Evolutionary conservation across 2,113 vertebrate genomes (phyloP).

Genomic region (Turnix velox): DNA sequence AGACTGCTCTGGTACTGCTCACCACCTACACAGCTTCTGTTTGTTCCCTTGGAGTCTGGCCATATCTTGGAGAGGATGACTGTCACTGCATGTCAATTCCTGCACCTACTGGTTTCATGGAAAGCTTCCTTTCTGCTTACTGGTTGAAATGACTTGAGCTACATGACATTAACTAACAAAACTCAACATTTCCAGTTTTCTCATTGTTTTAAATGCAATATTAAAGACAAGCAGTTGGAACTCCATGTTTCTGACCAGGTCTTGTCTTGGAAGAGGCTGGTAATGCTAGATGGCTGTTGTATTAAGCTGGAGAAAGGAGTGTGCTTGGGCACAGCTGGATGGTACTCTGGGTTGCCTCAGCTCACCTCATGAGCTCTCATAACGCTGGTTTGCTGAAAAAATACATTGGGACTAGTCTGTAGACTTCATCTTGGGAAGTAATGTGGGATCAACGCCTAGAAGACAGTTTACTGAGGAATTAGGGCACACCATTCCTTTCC

Average conservation of each 20-base stretch:
- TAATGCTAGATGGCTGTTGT: not conserved
- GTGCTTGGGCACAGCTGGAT: not conserved
- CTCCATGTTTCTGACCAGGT: not conserved
- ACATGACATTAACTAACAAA: not conserved
- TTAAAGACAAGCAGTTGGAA: not conserved
- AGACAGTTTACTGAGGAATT: not conserved
- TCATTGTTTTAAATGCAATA: not conserved
- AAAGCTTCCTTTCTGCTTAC: fast-evolving
- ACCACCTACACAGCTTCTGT: not conserved
- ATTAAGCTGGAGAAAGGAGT: not conserved
- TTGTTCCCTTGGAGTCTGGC: not conserved
- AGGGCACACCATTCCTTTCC: not conserved
- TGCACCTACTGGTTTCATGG: not conserved
- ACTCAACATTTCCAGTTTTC: fast-evolving
- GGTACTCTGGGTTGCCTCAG: not conserved
- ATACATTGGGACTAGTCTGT: not conserved
- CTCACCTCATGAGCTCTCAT: fast-evolving
- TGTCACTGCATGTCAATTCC: not conserved
- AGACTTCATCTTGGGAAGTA: not conserved
- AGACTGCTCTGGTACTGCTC: not conserved
- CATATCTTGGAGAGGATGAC: not conserved
- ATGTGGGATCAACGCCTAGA: not conserved
- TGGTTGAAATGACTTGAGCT: not conserved
- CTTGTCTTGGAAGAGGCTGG: not conserved
- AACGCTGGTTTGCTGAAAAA: not conserved